A percentile compares a stretch with the other conserved stretches of the same genome.
Conservation (phyloP, 2,113 vertebrate genomes). For the Vimba vimba region DNA sequence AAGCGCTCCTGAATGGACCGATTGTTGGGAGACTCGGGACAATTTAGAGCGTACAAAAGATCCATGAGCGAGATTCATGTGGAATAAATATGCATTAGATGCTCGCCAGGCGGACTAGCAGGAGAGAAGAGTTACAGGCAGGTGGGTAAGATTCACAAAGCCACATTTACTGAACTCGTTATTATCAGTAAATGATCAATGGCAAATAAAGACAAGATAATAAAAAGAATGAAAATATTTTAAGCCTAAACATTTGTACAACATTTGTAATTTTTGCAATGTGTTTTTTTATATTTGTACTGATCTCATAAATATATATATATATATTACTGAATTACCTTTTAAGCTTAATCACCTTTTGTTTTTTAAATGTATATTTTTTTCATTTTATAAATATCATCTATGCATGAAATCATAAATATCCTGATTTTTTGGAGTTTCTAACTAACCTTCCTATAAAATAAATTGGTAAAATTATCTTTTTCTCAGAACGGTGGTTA, state of each 20-base stretch:
- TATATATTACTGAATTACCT: no score
- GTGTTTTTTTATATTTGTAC: neutral
- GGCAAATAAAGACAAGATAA: neutral
- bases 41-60: constrained; percentile 41
- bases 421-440: no score
- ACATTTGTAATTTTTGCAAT: neutral
- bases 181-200: neutral
- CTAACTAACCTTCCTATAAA: no score
- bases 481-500: no score
- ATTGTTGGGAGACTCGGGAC: constrained; percentile 49
- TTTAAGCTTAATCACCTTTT: no score
- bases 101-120: neutral
- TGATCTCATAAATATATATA: no score
- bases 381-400: no score
- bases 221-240: neutral
- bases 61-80: constrained; percentile 25
- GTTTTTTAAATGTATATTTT: no score
- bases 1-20: constrained; percentile 40
- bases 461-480: no score
- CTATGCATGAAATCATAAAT: no score
- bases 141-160: constrained; percentile 4
- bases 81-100: constrained; percentile 34
- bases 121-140: constrained; percentile 6
- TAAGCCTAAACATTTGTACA: neutral
- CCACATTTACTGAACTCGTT: neutral